phyloP scores from a whole-genome alignment of 2,797 vertebrate species.

The Alauda arvensis region DNA sequence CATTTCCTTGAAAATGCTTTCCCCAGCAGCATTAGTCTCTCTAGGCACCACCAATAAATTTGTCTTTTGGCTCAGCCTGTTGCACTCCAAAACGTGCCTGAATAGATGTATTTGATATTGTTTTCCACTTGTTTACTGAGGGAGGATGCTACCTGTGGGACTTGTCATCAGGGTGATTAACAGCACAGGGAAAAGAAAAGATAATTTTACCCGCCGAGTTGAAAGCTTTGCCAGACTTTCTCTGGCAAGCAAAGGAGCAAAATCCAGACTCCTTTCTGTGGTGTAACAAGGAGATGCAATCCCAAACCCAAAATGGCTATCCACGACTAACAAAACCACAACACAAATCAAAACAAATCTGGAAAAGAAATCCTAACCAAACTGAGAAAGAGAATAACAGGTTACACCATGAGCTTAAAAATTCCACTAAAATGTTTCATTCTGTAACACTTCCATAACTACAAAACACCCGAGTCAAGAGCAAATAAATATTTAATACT shows the following conservation, averaged over 20 bases:
- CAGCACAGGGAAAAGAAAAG: background rate
- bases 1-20: conserved; percentile 51
- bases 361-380: conserved; percentile 11
- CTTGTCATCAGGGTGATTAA: conserved; percentile 5
- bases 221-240: conserved; percentile 3
- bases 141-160: conserved; percentile 17
- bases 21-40: conserved; percentile 3
- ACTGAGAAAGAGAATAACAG: background rate
- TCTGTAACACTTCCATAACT: background rate
- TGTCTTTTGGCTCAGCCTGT: background rate
- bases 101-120: background rate
- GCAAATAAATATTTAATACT: conserved; percentile 40
- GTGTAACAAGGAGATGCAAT: background rate
- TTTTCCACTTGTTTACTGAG: conserved; percentile 10
- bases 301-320: background rate
- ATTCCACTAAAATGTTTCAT: background rate
- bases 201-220: background rate
- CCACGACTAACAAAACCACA: background rate
- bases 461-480: background rate
- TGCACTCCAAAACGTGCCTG: background rate
- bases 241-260: background rate
- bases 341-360: background rate
- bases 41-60: conserved; percentile 16
- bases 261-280: background rate
- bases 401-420: background rate